Base-by-base conservation (phyloP, 2,888 invertebrate genomes). In the Seladonia tumulorum region DNA sequence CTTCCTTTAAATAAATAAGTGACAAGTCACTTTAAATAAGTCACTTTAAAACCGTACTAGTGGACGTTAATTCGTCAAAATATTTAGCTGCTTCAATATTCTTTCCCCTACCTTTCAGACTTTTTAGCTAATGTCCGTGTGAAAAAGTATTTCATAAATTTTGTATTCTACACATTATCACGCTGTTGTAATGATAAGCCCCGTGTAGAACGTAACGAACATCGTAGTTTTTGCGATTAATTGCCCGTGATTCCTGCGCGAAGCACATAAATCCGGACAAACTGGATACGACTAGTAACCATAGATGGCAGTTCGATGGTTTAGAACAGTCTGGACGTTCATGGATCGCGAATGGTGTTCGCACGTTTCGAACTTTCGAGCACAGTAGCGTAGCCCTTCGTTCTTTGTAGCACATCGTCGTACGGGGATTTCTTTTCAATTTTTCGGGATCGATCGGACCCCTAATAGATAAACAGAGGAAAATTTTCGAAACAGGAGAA, bases 231-330 rank as follows among this genome's bases (percentile, higher is more conserved):
- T 49, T 84, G 81, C 84, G 79, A 92, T 91, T 90, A 90, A 91
- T 92, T 86, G 88, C 35, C 72, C 81, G 71, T 73, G 82, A 84
- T 84, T 79, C 71, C 66, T 87, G 73, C 12, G 70, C 39, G 71
- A 70, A 53, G 72, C 74, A 81, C 68, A 77, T 63, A 82, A 79
- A 77, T 83, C 25, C 82, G 63, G 57, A 35, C 39, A 35, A 72
- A 81, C 60, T 79, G 87, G 77, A 85, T 82, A 72, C 76, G 47
- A 72, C 47, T 73, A 60, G 74, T 82, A 89, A 84, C 89, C 89
- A 84, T 89, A 91, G 91, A 91, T 91, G 92, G 90, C 87, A 86
- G 85, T 89, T 83, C 83, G 87, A 86, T 87, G 87, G 87, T 76
- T 82, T 82, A 73, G 84, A 77, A 75, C 75, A 72, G 75, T 83